These are phyloP conservation scores for Himalopsyche anomala DNA, from an alignment of 2,888 invertebrate species.

Conservation along the genomic window DNA sequence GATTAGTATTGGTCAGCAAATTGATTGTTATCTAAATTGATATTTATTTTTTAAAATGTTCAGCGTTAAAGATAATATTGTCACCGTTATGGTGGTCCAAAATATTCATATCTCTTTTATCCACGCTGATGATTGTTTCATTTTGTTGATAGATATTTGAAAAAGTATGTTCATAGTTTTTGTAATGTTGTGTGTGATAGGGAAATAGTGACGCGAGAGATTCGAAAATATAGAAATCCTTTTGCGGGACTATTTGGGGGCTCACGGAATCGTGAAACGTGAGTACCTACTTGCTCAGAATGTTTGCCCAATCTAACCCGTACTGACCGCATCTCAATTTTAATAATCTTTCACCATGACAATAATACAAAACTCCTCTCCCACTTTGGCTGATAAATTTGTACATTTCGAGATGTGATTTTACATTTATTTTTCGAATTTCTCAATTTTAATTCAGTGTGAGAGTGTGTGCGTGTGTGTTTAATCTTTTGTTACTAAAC, in stretches of 20 bases:
- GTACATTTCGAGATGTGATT: neutral
- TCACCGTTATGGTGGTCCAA: too few relatives aligned
- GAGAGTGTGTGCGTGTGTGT: neutral
- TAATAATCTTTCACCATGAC: neutral
- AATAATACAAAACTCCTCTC: neutral
- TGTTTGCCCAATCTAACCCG: conserved; percentile 29
- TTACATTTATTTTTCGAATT: neutral
- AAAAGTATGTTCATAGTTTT: neutral
- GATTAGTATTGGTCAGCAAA: too few relatives aligned
- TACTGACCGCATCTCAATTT: conserved; percentile 21
- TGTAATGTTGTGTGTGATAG: conserved; percentile 69
- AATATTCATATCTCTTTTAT: too few relatives aligned
- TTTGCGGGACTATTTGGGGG: conserved; percentile 71
- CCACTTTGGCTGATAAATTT: neutral
- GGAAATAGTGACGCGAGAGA: conserved; percentile 71
- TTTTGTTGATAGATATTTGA: too few relatives aligned
- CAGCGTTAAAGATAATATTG: neutral
- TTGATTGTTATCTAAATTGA: too few relatives aligned
- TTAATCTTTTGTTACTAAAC: neutral
- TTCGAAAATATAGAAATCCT: conserved; percentile 72
- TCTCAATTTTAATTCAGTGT: conserved; percentile 22
- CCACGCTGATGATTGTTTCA: too few relatives aligned
- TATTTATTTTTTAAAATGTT: neutral
- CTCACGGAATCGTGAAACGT: conserved; percentile 60
- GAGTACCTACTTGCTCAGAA: conserved; percentile 54